phyloP scores from a whole-genome alignment of 2,888 invertebrate species.

The Pandemis cinnamomeana region DNA sequence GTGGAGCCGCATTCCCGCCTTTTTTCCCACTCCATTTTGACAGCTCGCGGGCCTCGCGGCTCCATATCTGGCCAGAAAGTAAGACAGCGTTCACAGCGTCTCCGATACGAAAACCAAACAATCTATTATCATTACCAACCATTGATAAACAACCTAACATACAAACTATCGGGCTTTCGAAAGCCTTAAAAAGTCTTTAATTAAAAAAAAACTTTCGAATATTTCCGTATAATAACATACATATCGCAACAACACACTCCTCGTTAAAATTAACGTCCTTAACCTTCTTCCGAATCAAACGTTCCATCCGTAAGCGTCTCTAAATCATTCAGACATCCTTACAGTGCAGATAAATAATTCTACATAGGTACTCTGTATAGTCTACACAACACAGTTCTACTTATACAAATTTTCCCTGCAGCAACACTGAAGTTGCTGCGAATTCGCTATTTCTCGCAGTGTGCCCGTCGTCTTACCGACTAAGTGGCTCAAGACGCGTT shows the following conservation, averaged over 20 bases:
- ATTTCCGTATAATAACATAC: not conserved
- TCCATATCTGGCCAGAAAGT: slow-evolving; percentile 83
- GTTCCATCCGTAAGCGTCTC: not conserved
- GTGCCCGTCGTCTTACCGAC: slow-evolving; percentile 79
- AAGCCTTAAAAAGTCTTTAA: not conserved
- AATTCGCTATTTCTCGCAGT: slow-evolving; percentile 52
- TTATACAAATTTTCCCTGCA: not conserved
- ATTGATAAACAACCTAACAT: not conserved
- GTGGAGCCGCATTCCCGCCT: slow-evolving; percentile 85
- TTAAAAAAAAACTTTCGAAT: not conserved
- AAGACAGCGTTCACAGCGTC: slow-evolving; percentile 77
- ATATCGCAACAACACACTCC: not conserved
- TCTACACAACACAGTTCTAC: not conserved
- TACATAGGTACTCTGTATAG: not conserved
- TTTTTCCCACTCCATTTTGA: slow-evolving; percentile 85
- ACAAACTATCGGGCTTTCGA: not conserved
- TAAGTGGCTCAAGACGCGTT: slow-evolving; percentile 84
- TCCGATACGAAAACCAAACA: not conserved
- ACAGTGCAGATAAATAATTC: not conserved
- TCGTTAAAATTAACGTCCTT: not conserved
- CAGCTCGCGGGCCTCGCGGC: slow-evolving; percentile 85
- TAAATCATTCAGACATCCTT: not conserved
- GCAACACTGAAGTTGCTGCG: not conserved
- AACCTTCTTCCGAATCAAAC: not conserved
- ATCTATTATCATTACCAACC: not conserved